Base-by-base conservation (phyloP, 2,888 invertebrate genomes). In the Alentia gelatinosa region DNA sequence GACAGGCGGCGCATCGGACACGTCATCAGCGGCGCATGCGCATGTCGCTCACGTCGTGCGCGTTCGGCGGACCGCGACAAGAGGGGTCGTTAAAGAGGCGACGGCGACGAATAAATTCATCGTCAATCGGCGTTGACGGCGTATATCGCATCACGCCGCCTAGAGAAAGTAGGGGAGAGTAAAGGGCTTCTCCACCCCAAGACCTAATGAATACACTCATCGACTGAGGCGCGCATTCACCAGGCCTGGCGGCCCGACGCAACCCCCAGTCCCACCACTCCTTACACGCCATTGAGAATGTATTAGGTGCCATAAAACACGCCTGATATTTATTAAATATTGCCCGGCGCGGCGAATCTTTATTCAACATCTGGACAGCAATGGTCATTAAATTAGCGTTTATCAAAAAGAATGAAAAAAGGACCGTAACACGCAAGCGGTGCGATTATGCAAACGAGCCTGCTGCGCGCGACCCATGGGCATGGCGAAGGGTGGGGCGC, bases 361-460 rank as follows among this genome's bases (percentile, higher is more conserved):
- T 90, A 90, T 90, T 90, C 90, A 90, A 90, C 90, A 90, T 90
- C 86, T 90, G 90, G 90, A 74, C 90, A 39, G 39, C 68, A 37
- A n/a, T 90, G 50, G 86, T 42, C 86, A 90, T 84, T 86, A 90
- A 86, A 86, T 86, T 90, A 90, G 50, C 86, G 84, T 86, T 84
- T 90, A 90, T 90, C 90, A 90, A 90, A 90, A 56, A 39, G 42
- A 84, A 79, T 50, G n/a, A 56, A 56, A 90, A 47, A 74, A 40
- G 12, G n/a, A 12, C 30, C 79, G 89, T 19, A 4, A 35, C 37
- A 19, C 30, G 39, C 26, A 23, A n/a, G 30, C 9, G 79, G 9
- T 35, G 63, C 84, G 50, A 56, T 90, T 90, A 90, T 90, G 47
- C 63, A 86, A 47, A 90, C 86, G 84, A n/a, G 68, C 26, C 19